phyloP scores from a whole-genome alignment of 2,888 invertebrate genomes.

The Tiliacea citrago region DNA sequence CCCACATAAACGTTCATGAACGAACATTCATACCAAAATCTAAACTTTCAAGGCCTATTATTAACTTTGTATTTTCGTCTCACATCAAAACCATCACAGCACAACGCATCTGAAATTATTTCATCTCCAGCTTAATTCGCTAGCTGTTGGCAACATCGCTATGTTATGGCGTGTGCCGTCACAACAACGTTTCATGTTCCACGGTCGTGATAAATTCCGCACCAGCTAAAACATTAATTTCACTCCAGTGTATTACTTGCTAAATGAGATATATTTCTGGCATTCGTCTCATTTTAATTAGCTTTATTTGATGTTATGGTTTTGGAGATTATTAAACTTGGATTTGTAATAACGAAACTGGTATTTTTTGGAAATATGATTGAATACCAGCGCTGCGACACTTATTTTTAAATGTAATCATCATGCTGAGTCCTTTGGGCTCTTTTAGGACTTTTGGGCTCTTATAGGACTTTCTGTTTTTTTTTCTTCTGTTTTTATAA shows the following conservation, averaged over 20 bases:
- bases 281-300: constrained; percentile 60
- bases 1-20: not conserved
- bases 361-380: not conserved
- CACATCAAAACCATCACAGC: constrained; percentile 12
- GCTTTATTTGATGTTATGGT: constrained; percentile 31
- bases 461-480: too few relatives aligned
- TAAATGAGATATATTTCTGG: constrained; percentile 57
- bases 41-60: constrained; percentile 4
- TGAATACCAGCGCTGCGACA: not conserved
- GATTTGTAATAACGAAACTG: constrained; percentile 6
- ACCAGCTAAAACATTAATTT: constrained; percentile 69
- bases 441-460: too few relatives aligned
- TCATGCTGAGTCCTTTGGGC: too few relatives aligned
- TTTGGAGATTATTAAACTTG: constrained; percentile 20
- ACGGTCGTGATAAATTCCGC: constrained; percentile 60
- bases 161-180: constrained; percentile 66
- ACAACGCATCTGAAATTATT: constrained; percentile 49
- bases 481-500: too few relatives aligned
- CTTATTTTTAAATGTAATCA: too few relatives aligned
- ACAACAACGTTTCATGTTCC: constrained; percentile 53
- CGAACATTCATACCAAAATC: not conserved
- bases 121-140: constrained; percentile 65
- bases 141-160: constrained; percentile 55
- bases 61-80: constrained; percentile 1
- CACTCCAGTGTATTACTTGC: constrained; percentile 62